Percentiles rank a stretch among this genome's conserved stretches.
These are phyloP conservation scores for Buceros bicornis DNA, from an alignment of 2,797 vertebrate genomes.

Conservation along the genomic window DNA sequence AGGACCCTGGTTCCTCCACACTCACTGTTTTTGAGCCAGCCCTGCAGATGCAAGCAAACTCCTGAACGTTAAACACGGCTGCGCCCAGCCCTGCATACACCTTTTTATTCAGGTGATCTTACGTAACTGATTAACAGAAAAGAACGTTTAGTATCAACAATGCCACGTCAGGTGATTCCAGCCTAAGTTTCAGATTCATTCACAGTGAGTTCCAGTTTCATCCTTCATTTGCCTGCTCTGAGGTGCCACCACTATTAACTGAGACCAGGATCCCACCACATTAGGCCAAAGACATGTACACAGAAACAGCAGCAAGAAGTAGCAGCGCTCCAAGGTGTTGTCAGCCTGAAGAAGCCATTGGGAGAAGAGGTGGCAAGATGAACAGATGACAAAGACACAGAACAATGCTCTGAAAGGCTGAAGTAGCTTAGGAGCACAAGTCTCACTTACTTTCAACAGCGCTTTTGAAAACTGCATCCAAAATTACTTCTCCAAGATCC, in stretches of 20 bases:
- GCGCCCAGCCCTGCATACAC: not conserved
- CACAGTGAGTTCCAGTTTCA: not conserved
- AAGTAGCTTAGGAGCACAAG: not conserved
- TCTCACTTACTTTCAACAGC: not conserved
- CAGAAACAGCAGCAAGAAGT: not conserved
- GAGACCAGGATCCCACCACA: accelerated
- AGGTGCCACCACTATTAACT: not conserved
- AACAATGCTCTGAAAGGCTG: not conserved
- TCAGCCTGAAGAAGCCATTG: not conserved
- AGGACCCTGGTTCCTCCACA: not conserved
- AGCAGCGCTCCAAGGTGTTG: not conserved
- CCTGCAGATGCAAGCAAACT: not conserved
- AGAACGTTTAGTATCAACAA: not conserved
- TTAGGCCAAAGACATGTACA: not conserved
- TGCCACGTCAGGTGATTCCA: not conserved
- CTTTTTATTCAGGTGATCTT: not conserved
- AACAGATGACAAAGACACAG: not conserved
- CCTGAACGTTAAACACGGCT: not conserved
- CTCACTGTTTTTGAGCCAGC: accelerated
- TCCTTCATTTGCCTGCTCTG: accelerated
- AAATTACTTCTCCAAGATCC: not conserved
- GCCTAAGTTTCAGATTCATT: not conserved
- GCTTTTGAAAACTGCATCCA: not conserved
- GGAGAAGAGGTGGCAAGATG: not conserved
- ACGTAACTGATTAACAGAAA: not conserved